Conservation (phyloP, 2,797 vertebrate species). For the Galagoides demidoff region DNA sequence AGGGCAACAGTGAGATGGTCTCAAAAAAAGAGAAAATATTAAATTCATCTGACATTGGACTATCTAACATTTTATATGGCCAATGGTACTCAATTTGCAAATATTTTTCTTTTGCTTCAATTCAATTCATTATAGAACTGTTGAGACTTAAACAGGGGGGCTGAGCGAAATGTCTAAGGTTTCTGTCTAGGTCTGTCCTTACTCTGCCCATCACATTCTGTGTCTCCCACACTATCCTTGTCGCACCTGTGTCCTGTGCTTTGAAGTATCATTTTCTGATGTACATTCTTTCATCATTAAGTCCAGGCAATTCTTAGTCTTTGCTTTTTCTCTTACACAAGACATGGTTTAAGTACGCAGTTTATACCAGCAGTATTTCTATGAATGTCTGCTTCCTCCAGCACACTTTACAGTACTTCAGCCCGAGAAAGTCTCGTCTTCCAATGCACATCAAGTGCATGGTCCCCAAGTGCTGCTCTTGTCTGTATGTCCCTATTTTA, state of each 20-base stretch:
- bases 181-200: not conserved
- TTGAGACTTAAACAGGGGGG: not conserved
- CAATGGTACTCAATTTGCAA: not conserved
- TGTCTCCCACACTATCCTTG: not conserved
- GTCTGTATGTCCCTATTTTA: not conserved
- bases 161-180: not conserved
- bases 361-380: not conserved
- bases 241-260: not conserved
- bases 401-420: not conserved
- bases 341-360: not conserved
- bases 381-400: not conserved
- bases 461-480: not conserved
- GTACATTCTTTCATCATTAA: not conserved
- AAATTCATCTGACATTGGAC: not conserved
- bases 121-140: not conserved
- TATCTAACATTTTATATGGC: not conserved
- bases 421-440: not conserved
- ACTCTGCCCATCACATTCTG: not conserved
- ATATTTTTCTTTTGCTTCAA: conserved; percentile 1
- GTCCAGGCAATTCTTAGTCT: not conserved
- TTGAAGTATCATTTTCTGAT: not conserved
- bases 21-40: not conserved
- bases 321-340: not conserved
- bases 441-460: no score
- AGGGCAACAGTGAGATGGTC: no score